Base-by-base conservation (phyloP, 2,888 invertebrate species). In the Strigamia maritima region DNA sequence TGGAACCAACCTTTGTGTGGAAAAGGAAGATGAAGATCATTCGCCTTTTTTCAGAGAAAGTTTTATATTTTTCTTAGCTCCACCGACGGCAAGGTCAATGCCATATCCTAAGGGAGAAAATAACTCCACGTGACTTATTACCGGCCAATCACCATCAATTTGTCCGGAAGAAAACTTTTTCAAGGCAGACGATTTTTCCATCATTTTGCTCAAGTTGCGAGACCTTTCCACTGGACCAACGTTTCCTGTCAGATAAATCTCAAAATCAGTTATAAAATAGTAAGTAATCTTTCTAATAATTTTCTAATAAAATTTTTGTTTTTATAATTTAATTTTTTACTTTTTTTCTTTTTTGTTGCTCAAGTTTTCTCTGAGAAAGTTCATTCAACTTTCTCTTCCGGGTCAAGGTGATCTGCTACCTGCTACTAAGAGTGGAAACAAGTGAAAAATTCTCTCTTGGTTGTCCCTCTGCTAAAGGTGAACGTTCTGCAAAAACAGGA, bases 321-420 rank as follows among this genome's bases (percentile, higher is more conserved):
- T 49, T 2, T 49, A 6, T 49, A 6, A 49, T 14, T 49, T 49
- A 49, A 40, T n/a, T n/a, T 49, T 6, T 49, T 6, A 49, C 10
- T 49, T 14, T 10, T 14, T 40, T 40, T 10, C 8, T 14, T 49
- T 49, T n/a, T 49, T 49, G 2, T 49, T 49, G 16, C 49, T n/a
- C 10, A 2, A 49, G n/a, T n/a, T 49, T 60, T 60, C 60, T 19
- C 60, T n/a, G 60, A 24, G 19, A 60, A 24, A 60, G 60, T 60
- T 60, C 60, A 60, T 60, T 60, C 60, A 60, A 60, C 60, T 60
- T 60, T 60, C 60, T 60, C 60, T 60, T 60, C 60, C 60, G 60
- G 60, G 60, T 60, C 60, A 60, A 60, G 60, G 60, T 60, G 60
- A 60, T 60, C 60, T 19, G 60, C 60, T 60, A 60, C 60, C 60